A percentile compares a stretch with the other conserved stretches of the same genome.
Conservation (phyloP, 2,888 invertebrate genomes). For the Chalcosyrphus nemorum region DNA sequence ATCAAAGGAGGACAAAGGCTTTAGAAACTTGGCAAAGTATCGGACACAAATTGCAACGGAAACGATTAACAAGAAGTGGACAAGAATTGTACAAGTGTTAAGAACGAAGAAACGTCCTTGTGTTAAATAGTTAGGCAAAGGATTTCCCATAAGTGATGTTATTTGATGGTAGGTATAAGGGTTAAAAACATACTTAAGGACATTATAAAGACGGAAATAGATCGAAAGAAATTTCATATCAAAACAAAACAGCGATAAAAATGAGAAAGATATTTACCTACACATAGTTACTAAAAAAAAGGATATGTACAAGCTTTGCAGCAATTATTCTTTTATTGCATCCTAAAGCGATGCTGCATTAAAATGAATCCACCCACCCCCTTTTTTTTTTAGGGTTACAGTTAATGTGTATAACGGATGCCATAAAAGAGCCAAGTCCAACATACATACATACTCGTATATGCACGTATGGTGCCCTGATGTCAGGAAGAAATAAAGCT, state of each 20-base stretch:
- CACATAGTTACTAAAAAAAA: background rate
- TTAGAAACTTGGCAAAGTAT: constrained; percentile 57
- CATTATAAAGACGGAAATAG: too few relatives aligned
- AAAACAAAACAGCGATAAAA: constrained; percentile 6
- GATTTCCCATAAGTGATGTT: constrained; percentile 40
- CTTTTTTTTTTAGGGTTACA: background rate
- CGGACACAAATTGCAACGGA: constrained; percentile 58
- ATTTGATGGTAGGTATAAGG: constrained; percentile 18
- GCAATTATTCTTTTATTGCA: constrained; percentile 72
- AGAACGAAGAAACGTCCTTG: constrained; percentile 19
- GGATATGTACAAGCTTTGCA: constrained; percentile 16
- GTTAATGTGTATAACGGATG: constrained; percentile 53
- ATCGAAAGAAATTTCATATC: too few relatives aligned
- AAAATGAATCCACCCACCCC: constrained; percentile 25
- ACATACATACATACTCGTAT: background rate
- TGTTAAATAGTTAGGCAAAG: background rate
- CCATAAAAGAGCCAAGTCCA: constrained; percentile 41
- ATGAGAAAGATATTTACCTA: background rate
- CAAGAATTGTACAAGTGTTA: constrained; percentile 41
- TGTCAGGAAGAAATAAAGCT: constrained; percentile 64
- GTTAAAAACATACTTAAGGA: constrained; percentile 42
- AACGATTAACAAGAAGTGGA: constrained; percentile 48
- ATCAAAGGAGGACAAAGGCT: constrained; percentile 33
- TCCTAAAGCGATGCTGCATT: constrained; percentile 66
- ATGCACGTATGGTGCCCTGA: constrained; percentile 33